Conservation (phyloP, 1,140 invertebrate genomes). For the Mya arenaria region DNA sequence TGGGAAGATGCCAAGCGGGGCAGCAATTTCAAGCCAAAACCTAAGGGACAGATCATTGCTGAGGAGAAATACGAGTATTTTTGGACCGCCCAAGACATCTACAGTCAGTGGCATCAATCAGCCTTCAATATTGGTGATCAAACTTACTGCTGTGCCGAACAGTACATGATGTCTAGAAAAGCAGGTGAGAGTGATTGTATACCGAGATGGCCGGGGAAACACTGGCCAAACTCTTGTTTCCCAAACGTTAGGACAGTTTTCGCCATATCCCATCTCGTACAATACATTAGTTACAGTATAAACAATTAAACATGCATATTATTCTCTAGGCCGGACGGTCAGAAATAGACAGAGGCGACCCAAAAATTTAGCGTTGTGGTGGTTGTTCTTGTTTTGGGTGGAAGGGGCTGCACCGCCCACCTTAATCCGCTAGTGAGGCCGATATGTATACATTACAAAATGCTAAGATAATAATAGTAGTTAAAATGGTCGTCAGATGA, state of each 20-base stretch:
- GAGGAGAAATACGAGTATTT: slow-evolving; percentile 25
- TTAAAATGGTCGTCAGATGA: too few species aligned
- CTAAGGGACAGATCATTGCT: background rate
- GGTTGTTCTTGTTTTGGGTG: too few species aligned
- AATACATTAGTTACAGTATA: background rate
- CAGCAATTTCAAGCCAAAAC: background rate
- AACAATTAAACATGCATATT: background rate
- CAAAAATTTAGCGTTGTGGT: too few species aligned
- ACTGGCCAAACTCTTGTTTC: background rate
- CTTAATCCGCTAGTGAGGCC: too few species aligned
- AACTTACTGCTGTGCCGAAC: slow-evolving; percentile 73
- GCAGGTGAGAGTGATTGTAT: slow-evolving; percentile 63
- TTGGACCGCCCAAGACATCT: slow-evolving; percentile 22
- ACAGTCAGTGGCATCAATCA: slow-evolving; percentile 68
- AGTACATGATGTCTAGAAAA: slow-evolving; percentile 79
- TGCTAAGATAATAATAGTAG: too few species aligned
- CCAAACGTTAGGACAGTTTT: background rate
- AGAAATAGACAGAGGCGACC: too few species aligned
- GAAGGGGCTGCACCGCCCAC: too few species aligned
- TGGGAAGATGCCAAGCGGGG: background rate
- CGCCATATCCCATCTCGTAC: background rate
- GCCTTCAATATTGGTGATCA: slow-evolving; percentile 64
- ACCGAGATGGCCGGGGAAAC: background rate
- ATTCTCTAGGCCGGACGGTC: background rate
- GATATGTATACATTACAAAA: too few species aligned